Conservation (phyloP, 2,888 invertebrate genomes). For the Melieria omissa region DNA sequence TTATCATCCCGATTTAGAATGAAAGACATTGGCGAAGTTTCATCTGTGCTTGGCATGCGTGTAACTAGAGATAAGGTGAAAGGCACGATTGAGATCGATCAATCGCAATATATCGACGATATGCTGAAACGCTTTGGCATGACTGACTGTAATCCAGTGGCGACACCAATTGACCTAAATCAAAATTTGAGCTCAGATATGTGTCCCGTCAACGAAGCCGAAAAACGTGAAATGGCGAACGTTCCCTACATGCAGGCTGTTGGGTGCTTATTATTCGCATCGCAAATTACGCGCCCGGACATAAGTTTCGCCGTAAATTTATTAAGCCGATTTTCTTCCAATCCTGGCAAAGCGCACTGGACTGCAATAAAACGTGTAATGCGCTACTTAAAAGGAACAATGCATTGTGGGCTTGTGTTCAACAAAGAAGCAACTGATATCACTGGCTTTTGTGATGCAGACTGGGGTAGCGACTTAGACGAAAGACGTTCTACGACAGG, state of each 20-base stretch:
- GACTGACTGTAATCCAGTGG: slow-evolving; percentile 14
- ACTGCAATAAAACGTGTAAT: slow-evolving; percentile 11
- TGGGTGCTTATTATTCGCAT: slow-evolving; percentile 28
- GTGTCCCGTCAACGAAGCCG: not conserved
- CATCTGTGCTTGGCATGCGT: slow-evolving; percentile 21
- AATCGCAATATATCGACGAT: slow-evolving; percentile 13
- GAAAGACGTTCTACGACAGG: slow-evolving; percentile 27
- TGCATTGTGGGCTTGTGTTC: slow-evolving; percentile 9
- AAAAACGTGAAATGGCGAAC: slow-evolving; percentile 9
- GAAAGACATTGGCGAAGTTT: slow-evolving; percentile 23
- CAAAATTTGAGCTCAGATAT: slow-evolving; percentile 7
- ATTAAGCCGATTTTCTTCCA: slow-evolving; percentile 38
- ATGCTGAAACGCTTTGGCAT: slow-evolving; percentile 5
- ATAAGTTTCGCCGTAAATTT: slow-evolving; percentile 36
- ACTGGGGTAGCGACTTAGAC: slow-evolving; percentile 36
- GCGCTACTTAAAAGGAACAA: slow-evolving; percentile 1
- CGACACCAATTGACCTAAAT: slow-evolving; percentile 7
- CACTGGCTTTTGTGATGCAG: slow-evolving; percentile 34
- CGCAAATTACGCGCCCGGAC: slow-evolving; percentile 38
- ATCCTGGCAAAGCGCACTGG: slow-evolving; percentile 37
- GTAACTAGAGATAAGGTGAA: slow-evolving; percentile 6
- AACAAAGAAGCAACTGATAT: slow-evolving; percentile 10
- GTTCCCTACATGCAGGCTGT: not conserved
- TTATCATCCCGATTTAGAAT: slow-evolving; percentile 20
- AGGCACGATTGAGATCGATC: slow-evolving; percentile 11